phyloP scores from a whole-genome alignment of 2,888 invertebrate species.

The Ellobium chinense region DNA sequence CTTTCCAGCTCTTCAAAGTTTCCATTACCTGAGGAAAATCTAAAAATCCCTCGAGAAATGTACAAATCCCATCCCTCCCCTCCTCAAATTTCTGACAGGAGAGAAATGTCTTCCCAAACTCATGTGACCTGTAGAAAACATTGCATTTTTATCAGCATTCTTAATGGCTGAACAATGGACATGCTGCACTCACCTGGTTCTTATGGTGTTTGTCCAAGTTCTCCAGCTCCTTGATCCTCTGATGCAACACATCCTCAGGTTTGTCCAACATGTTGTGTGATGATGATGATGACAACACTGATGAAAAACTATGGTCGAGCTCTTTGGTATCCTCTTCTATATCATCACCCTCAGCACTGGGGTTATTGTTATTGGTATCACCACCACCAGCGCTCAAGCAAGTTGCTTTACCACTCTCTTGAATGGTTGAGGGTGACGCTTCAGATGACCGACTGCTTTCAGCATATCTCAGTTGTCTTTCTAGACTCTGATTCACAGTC shows the following conservation, averaged over 20 bases:
- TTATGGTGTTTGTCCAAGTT: conserved; percentile 71
- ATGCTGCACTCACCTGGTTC: conserved; percentile 62
- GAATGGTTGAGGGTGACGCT: background rate
- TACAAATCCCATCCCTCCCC: no score
- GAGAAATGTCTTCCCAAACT: no score
- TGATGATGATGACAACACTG: background rate
- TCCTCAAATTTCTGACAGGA: no score
- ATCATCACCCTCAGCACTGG: background rate
- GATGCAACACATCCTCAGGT: conserved; percentile 71
- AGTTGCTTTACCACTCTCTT: background rate
- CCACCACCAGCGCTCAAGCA: background rate
- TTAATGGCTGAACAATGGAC: no score
- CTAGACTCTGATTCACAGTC: conserved; percentile 47
- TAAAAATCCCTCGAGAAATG: no score
- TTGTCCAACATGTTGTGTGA: conserved; percentile 64
- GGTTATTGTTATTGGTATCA: background rate
- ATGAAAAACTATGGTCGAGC: conserved; percentile 9
- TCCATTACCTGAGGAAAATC: no score
- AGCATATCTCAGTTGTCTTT: conserved; percentile 36
- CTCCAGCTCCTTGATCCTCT: conserved; percentile 73
- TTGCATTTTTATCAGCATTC: no score
- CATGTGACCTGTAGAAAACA: no score
- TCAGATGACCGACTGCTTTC: background rate
- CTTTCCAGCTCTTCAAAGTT: no score
- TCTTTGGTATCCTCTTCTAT: conserved; percentile 21